Base-by-base conservation (phyloP, 2,888 invertebrate species). In the Notocelia uddmanniana region DNA sequence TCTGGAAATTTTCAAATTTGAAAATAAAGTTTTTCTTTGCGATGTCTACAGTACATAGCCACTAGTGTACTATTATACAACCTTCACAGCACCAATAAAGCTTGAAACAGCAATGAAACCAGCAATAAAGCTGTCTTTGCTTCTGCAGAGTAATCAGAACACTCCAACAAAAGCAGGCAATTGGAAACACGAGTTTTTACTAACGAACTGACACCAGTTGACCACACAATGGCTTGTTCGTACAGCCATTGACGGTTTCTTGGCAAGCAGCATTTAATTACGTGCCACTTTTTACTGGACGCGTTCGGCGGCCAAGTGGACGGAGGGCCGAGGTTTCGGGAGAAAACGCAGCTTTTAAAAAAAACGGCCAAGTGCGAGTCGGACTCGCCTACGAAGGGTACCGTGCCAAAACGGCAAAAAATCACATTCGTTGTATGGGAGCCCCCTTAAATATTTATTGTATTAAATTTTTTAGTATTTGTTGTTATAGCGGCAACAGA, bases 221-320 rank as follows among this genome's bases (percentile, higher is more conserved):
- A 48, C 67, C 71, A 23, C 80, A 79, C 83, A 83, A 81, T 81
- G 78, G 80, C 76, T 37, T 70, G 74, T 76, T 74, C 78, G 73
- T 79, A 74, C 78, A 76, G 76, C 79, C 85, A 88, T 87, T 84
- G 89, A 84, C 85, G 83, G 81, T 83, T 87, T 87, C 86, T 89
- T 88, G 88, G 88, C 89, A 86, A 82, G 82, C 78, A 66, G 79
- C 77, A 85, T 88, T 88, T 88, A 87, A 89, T 89, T 89, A 87
- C 83, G 76, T 77, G 78, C 81, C 79, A 82, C 78, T 85, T 87
- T 87, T 87, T 85, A 81, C 81, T 77, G 76, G 70, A 79, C 79
- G 78, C 76, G 75, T 77, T 76, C 62, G 74, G 73, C 74, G 79
- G 79, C 80, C 77, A 79, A 77, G 74, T 76, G 62, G 23, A 71